phyloP scores from a whole-genome alignment of 2,113 vertebrate species.

The Cryptoleucopteryx plumbea region DNA sequence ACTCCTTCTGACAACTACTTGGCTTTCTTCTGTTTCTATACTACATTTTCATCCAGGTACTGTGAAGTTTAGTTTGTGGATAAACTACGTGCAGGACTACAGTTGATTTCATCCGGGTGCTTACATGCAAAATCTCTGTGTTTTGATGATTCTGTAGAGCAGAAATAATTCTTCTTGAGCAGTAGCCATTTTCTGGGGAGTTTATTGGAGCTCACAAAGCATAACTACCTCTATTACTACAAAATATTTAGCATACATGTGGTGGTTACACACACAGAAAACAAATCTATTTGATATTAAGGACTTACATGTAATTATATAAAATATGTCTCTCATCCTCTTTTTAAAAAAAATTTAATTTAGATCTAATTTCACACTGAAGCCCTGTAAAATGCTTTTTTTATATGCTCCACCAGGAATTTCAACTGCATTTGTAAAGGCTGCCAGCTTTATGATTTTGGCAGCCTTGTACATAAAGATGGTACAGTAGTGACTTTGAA shows the following conservation, averaged over 20 bases:
- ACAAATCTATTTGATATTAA: background rate
- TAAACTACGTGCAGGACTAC: background rate
- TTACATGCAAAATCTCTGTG: background rate
- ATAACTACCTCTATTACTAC: background rate
- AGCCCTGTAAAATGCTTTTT: background rate
- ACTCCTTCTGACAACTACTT: slow-evolving; percentile 38
- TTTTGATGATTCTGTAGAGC: background rate
- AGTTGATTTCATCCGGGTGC: background rate
- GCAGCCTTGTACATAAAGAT: background rate
- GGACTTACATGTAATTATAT: background rate
- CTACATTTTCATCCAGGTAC: background rate
- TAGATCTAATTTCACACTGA: background rate
- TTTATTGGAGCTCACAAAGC: background rate
- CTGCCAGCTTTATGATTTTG: background rate
- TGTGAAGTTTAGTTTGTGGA: background rate
- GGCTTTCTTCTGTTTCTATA: slow-evolving; percentile 1
- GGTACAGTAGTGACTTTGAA: background rate
- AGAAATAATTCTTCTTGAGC: background rate
- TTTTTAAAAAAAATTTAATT: background rate
- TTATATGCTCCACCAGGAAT: background rate
- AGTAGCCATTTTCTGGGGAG: background rate
- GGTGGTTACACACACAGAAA: background rate
- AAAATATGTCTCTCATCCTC: background rate
- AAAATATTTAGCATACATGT: background rate
- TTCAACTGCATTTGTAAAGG: background rate